Evolutionary conservation across 2,888 invertebrate species (phyloP).

Genomic region (Tipula confusa): DNA sequence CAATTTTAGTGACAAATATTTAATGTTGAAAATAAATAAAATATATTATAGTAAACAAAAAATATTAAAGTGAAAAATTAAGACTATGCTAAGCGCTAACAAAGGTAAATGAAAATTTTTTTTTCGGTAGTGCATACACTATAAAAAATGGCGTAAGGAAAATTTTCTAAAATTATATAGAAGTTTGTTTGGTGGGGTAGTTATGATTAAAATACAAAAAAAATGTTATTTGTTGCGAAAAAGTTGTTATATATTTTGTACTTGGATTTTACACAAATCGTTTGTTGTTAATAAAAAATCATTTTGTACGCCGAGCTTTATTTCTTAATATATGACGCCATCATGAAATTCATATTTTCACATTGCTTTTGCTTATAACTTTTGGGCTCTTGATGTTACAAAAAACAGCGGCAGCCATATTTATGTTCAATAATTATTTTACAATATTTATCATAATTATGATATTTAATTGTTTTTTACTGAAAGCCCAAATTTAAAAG

Average conservation of each 20-base stretch:
- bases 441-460: background rate
- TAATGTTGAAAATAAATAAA: conserved; percentile 8
- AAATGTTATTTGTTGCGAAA: background rate
- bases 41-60: conserved; percentile 17
- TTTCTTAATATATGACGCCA: conserved; percentile 28
- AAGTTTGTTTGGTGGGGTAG: background rate
- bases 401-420: background rate
- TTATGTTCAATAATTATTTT: background rate
- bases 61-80: conserved; percentile 21
- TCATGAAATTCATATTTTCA: conserved; percentile 28
- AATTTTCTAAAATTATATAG: background rate
- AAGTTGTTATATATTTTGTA: background rate
- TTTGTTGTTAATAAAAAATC: background rate
- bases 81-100: conserved; percentile 28
- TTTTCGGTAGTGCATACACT: too few relatives aligned
- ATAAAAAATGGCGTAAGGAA: conserved; percentile 28
- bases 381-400: background rate
- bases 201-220: background rate
- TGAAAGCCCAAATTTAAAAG: background rate
- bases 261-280: background rate
- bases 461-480: background rate
- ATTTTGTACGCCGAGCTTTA: background rate
- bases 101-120: conserved; percentile 26
- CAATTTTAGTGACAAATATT: conserved; percentile 4
- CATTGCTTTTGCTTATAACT: conserved; percentile 13